phyloP scores from a whole-genome alignment of 2,888 invertebrate species.

The Lysandra bellargus region DNA sequence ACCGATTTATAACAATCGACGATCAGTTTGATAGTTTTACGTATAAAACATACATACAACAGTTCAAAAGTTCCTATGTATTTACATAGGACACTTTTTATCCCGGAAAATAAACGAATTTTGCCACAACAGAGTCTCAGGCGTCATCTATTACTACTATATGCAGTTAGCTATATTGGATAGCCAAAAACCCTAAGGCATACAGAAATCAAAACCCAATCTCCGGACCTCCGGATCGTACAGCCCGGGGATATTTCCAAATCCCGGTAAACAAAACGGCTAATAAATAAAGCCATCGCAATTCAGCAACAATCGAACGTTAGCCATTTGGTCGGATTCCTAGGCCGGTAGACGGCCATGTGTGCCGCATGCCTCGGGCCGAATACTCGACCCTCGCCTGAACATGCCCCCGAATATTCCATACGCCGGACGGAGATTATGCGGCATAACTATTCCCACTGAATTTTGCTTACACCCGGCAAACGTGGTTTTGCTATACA shows the following conservation, averaged over 20 bases:
- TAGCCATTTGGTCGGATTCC: conserved; percentile 80
- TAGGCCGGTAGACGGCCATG: conserved; percentile 70
- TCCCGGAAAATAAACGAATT: too few species aligned
- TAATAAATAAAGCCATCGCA: conserved; percentile 73
- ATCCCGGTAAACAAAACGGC: conserved; percentile 37
- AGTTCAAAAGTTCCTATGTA: too few species aligned
- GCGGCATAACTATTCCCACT: conserved; percentile 56
- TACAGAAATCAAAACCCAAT: neutral
- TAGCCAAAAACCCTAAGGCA: too few species aligned
- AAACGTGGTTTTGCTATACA: neutral
- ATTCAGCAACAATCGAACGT: conserved; percentile 74
- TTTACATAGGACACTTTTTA: too few species aligned
- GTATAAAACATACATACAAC: too few species aligned
- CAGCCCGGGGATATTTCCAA: neutral
- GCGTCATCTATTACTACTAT: too few species aligned
- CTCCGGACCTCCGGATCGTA: too few species aligned
- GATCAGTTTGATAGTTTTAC: too few species aligned
- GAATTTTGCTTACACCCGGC: neutral
- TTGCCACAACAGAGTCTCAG: too few species aligned
- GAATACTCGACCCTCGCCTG: conserved; percentile 73
- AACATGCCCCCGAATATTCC: conserved; percentile 75
- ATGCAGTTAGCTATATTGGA: too few species aligned
- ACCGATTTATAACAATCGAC: too few species aligned
- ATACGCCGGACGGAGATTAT: conserved; percentile 61
- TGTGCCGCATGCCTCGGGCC: conserved; percentile 72